Conservation (phyloP, 1,140 invertebrate genomes). For the Ooceraea biroi region DNA sequence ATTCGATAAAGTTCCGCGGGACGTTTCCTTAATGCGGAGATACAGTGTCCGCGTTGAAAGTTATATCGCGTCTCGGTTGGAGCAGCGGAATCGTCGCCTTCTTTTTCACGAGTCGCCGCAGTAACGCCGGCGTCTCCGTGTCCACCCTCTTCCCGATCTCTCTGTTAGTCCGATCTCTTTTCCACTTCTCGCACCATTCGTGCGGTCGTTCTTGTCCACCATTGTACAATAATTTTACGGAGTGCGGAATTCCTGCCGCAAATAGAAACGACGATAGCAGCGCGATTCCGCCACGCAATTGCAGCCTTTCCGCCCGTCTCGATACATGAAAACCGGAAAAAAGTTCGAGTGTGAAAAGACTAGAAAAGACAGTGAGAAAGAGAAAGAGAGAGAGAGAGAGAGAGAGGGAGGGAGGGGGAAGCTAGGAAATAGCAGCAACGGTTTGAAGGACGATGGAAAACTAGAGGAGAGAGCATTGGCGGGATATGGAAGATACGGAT, state of each 20-base stretch:
- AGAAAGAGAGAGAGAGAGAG: background rate
- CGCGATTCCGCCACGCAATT: slow-evolving; percentile 16
- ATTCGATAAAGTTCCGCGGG: slow-evolving; percentile 69
- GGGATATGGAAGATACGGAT: background rate
- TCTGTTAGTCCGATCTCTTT: slow-evolving; percentile 10
- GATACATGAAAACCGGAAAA: background rate
- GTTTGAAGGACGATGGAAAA: background rate
- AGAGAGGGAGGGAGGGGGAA: no score
- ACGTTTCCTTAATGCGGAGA: slow-evolving; percentile 77
- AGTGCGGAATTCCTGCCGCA: background rate
- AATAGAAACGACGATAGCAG: slow-evolving; percentile 23
- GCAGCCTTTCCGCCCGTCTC: background rate
- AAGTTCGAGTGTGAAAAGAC: background rate
- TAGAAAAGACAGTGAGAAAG: background rate
- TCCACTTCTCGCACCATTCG: background rate
- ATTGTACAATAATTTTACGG: slow-evolving; percentile 38
- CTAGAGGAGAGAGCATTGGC: background rate
- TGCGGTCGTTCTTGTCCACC: slow-evolving; percentile 17
- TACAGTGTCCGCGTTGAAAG: slow-evolving; percentile 69
- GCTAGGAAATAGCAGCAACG: slow-evolving; percentile 4
- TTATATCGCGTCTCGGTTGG: slow-evolving; percentile 65
- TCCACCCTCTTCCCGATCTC: background rate
- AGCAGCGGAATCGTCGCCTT: slow-evolving; percentile 68
- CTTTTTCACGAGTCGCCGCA: slow-evolving; percentile 65
- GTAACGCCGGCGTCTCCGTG: slow-evolving; percentile 15